These are phyloP conservation scores for Pseudococcus longispinus DNA, from an alignment of 2,888 invertebrate species.

Conservation along the genomic window DNA sequence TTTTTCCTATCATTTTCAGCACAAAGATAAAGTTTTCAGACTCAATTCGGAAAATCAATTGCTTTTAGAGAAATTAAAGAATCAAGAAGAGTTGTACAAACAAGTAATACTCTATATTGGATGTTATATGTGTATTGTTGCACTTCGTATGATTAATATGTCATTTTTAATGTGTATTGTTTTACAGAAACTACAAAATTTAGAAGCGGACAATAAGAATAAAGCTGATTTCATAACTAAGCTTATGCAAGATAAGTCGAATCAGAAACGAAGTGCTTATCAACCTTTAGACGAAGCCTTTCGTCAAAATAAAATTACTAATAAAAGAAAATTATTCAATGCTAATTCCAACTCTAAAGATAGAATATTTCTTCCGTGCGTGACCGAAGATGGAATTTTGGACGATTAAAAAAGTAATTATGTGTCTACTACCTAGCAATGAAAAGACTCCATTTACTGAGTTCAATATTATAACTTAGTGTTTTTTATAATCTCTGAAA, in stretches of 20 bases:
- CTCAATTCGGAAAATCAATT: not conserved
- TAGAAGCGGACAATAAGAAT: not conserved
- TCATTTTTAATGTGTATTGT: not conserved
- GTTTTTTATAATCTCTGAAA: too few species aligned
- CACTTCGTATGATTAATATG: not conserved
- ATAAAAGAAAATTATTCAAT: not conserved
- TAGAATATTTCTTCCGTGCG: not conserved
- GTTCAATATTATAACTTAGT: too few species aligned
- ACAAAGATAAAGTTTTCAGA: not conserved
- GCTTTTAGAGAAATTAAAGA: not conserved
- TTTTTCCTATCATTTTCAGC: not conserved
- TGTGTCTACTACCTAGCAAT: not conserved
- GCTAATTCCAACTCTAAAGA: not conserved
- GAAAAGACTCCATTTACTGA: not conserved
- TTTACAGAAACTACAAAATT: constrained; percentile 5
- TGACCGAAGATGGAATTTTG: not conserved
- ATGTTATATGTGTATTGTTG: too few species aligned
- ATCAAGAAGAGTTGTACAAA: constrained; percentile 6
- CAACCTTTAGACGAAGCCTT: not conserved
- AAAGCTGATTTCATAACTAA: not conserved
- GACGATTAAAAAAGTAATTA: not conserved
- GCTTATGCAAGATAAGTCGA: not conserved
- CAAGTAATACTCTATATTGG: not conserved
- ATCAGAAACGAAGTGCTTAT: not conserved
- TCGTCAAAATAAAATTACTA: not conserved